phyloP scores from a whole-genome alignment of 2,888 invertebrate species.

The Labia minor region DNA sequence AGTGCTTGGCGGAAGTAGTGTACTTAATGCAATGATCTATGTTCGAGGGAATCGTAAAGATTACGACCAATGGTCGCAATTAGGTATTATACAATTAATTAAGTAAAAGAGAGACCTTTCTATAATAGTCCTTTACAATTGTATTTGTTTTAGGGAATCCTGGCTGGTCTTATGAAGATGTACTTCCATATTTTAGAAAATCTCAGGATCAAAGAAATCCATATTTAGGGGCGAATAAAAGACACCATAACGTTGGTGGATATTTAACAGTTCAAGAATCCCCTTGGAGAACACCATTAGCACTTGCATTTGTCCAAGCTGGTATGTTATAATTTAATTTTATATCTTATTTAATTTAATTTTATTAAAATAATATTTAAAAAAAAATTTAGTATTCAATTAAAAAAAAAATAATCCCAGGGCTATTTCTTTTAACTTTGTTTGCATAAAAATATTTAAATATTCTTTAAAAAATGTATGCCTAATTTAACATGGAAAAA shows the following conservation, averaged over 20 bases:
- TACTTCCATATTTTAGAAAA: conserved; percentile 74
- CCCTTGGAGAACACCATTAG: conserved; percentile 70
- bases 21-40: conserved; percentile 86
- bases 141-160: conserved; percentile 50
- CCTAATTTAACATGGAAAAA: no score
- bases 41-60: conserved; percentile 77
- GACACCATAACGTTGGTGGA: conserved; percentile 67
- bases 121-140: no score
- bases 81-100: conserved; percentile 30
- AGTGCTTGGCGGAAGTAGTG: conserved; percentile 75
- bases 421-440: no score
- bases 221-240: conserved; percentile 54
- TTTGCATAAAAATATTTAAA: no score
- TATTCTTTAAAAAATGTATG: no score
- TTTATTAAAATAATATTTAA: no score
- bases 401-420: no score
- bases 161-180: conserved; percentile 76
- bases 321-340: no score
- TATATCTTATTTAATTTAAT: no score
- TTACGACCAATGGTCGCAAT: conserved; percentile 74
- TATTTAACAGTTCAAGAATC: conserved; percentile 67
- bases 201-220: conserved; percentile 83
- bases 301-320: conserved; percentile 71
- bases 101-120: no score
- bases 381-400: no score